Evolutionary conservation across 2,888 invertebrate genomes (phyloP), one percentile per base, ranked within the genome.

Genomic region (Tridacna crocea): DNA sequence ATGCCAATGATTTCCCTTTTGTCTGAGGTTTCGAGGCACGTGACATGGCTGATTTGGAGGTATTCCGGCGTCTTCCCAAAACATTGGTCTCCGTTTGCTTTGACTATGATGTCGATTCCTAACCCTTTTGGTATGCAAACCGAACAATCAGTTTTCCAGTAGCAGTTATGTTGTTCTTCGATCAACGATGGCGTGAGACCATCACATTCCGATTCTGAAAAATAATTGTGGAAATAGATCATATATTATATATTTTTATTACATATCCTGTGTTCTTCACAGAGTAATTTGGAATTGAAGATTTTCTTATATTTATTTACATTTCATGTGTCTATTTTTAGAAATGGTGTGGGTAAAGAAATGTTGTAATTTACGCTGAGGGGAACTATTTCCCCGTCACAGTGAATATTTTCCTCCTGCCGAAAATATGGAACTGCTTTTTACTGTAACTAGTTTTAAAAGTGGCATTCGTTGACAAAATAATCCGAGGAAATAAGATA

Each of bases 161-260:
- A 70, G 24, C 70, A 70, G 51, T 51, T 70, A 24, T 51, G 47
- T 13, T 70, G 11, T 6, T 48, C 22, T 36, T 70, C 51, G 4
- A 70, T 70, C 70, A 70, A 17, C 8, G 48, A 70, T 4, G 70
- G 51, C 4, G 70, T 70, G 6, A 47, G 47, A 12, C 70, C 70
- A 2, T 51, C 26, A 24, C 70, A 51, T 3, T 22, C 51, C 0
- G 70, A 15, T 0, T 27, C 36, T 36, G n/a, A 22, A n/a, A 24
- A 55, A 19, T 55, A 55, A 55, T 22, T 63, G 4, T 22, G 63
- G 10, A 22, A 24, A 63, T 22, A 4, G 1, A 24, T 1, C 2
- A n/a, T n/a, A 63, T 63, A n/a, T n/a, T 12, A 2, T 8, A 8
- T n/a, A 22, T n/a, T 22, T 63, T 3, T 63, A 1, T 63, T n/a